A percentile compares a stretch with the other conserved stretches of the same genome.
Evolutionary conservation across 2,113 vertebrate genomes (phyloP).

Genomic region (Steatornis caripensis): DNA sequence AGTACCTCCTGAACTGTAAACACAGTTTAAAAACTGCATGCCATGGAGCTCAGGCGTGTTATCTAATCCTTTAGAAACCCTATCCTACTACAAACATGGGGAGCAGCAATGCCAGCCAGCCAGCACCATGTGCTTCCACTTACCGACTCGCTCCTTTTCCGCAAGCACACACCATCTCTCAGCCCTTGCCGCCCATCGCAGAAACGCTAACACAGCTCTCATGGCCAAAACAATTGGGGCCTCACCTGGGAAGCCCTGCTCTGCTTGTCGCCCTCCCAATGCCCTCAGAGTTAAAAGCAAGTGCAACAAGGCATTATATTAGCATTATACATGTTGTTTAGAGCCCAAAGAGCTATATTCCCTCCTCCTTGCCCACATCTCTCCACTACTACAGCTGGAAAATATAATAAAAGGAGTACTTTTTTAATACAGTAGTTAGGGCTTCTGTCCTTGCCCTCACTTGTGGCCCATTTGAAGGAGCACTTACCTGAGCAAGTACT

Average conservation of each 20-base stretch:
- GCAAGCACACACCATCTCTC: neutral
- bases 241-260: neutral
- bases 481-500: neutral
- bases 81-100: neutral
- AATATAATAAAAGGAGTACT: neutral
- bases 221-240: rapidly evolving
- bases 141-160: neutral
- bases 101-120: neutral
- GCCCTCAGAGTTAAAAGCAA: rapidly evolving
- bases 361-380: neutral
- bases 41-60: neutral
- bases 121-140: neutral
- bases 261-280: rapidly evolving
- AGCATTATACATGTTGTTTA: rapidly evolving
- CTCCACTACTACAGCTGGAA: neutral
- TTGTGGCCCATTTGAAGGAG: neutral
- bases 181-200: rapidly evolving
- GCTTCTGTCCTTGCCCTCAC: neutral
- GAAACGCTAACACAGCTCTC: neutral
- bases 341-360: neutral
- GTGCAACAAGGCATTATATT: rapidly evolving
- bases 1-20: constrained; percentile 40
- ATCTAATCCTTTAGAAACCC: constrained; percentile 41
- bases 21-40: constrained; percentile 7
- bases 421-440: neutral